Evolutionary conservation across 2,888 invertebrate genomes (phyloP).

Genomic region (Pammene aurita): DNA sequence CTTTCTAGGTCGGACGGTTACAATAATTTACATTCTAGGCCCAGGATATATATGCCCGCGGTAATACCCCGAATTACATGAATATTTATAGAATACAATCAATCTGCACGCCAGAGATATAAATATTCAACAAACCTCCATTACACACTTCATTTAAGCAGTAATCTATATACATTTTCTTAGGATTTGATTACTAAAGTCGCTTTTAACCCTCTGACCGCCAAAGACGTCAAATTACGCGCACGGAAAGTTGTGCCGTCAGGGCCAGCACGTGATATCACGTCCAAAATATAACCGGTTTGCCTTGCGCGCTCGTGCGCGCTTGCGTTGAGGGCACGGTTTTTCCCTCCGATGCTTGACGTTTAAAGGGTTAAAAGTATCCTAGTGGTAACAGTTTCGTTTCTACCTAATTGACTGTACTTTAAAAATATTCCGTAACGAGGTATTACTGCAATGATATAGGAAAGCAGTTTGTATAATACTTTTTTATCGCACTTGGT

Average conservation of each 20-base stretch:
- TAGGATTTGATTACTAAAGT: too few relatives aligned
- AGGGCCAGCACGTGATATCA: too few relatives aligned
- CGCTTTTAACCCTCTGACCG: too few relatives aligned
- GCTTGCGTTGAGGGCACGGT: too few relatives aligned
- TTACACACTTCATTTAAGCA: not conserved
- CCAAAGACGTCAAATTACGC: too few relatives aligned
- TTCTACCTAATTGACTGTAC: not conserved
- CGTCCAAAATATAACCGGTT: too few relatives aligned
- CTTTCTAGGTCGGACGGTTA: constrained; percentile 81
- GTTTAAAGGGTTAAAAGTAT: too few relatives aligned
- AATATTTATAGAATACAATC: constrained; percentile 10
- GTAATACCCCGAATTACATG: constrained; percentile 23
- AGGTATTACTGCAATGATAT: constrained; percentile 23
- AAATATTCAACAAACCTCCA: not conserved
- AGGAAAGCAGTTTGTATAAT: constrained; percentile 24
- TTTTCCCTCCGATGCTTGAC: too few relatives aligned
- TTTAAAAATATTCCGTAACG: not conserved
- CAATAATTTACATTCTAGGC: constrained; percentile 80
- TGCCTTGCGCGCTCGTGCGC: too few relatives aligned
- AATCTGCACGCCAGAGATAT: not conserved
- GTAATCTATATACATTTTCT: too few relatives aligned
- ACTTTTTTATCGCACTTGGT: constrained; percentile 6
- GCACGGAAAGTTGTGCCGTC: too few relatives aligned
- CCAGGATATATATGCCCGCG: constrained; percentile 64
- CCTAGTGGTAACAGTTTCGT: too few relatives aligned